Base-by-base conservation (phyloP, 2,113 vertebrate genomes). In the Baryphthengus martii region DNA sequence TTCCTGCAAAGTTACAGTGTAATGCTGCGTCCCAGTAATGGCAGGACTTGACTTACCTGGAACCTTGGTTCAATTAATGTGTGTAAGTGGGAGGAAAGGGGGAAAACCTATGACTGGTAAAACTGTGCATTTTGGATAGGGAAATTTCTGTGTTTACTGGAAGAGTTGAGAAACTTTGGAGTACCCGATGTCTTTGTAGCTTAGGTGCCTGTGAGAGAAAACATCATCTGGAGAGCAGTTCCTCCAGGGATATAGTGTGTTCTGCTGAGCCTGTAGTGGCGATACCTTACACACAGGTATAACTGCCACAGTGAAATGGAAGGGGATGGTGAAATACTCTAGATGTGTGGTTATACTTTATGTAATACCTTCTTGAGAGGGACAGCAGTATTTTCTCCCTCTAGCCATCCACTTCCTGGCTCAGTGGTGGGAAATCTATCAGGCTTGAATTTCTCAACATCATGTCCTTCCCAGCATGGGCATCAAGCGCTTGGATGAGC, bases 391-490 rank as follows among this genome's bases (percentile, higher is more conserved):
- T 94, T 94, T 95, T 95, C 47, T 83, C 87, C 45, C 26, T 85
- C 55, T 33, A 93, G 21, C 50, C 37, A 17, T 90, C 24, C 1
- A 2, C 47, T 92, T 86, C 61, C 82, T 93, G 88, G 82, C 82
- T 94, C 24, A 44, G 56, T 37, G 44, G 39, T 95, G 82, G 61
- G 92, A 84, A 90, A 94, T 93, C 72, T 88, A 44, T 90, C 72
- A 90, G 83, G 50, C 92, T 95, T 94, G 76, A 90, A 86, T 95
- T 96, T 90, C 75, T 90, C 90, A 88, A 37, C 79, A 61, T 92
- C 1, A 0, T 81, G 49, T 90, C 92, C 65, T 86, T 94, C 90
- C 78, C 88, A 81, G 49, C 5, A 1, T 80, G 84, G 52, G 49
- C 84, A 94, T 84, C 84, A 84, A 65, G 74, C 52, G 56, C 52